Base-by-base conservation (phyloP, 2,113 vertebrate species). In the Shinisaurus crocodilurus region DNA sequence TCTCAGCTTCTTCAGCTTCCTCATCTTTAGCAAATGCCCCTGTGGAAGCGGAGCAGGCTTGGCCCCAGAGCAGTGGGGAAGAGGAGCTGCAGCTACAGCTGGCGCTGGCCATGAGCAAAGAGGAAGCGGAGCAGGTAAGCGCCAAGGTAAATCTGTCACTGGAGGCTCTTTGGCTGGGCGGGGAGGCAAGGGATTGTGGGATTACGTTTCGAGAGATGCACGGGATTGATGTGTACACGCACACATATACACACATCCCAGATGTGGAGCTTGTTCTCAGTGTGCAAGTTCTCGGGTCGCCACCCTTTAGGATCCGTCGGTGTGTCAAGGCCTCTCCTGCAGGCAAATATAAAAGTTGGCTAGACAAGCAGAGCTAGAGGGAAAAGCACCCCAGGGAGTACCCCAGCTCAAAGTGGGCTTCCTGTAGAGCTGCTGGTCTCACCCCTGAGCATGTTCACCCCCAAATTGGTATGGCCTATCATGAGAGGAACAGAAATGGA, bases 21-120 rank as follows among this genome's bases (percentile, higher is more conserved):
- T 94, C 95, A 34, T 88, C 95, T 0, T 91, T 95, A 45, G 94
- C 95, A 5, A 94, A 87, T 27, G 77, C 92, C 75, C 94, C 95
- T 0, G 94, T 98, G 0, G 98, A 98, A 91, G 96, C 98, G 0
- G 98, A 99, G 85, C 98, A 99, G 95, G 98, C 98, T 0, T 99
- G 98, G 98, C 98, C 98, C 0, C 98, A 99, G 96, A 99, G 98
- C 97, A 98, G 98, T 0, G 98, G 98, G 65, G 98, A 99, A 90
- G 98, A 99, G 92, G 98, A 99, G 92, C 96, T 99, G 82, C 98
- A 99, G 96, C 97, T 99, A 29, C 98, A 99, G 97, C 92, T 99
- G 93, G 98, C 98, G 82, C 92, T 99, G 94, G 98, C 98, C 91
- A 99, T 99, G 98, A 99, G 98, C 96, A 99, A 99, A 96, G 98